These are phyloP conservation scores for Notolepis coatsorum DNA, from an alignment of 2,797 vertebrate species.

Conservation along the genomic window DNA sequence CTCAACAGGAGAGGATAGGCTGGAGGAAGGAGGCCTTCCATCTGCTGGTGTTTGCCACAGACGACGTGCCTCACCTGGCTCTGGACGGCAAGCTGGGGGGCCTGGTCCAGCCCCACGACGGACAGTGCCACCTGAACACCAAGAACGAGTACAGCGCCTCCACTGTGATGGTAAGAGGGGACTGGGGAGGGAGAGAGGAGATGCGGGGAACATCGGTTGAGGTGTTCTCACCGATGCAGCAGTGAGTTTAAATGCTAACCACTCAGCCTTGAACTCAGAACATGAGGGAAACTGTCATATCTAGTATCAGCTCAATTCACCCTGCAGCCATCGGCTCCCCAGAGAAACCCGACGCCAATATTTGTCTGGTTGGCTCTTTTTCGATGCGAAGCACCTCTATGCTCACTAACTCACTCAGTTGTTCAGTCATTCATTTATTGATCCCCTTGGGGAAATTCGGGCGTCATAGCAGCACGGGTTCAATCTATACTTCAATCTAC, in stretches of 20 bases:
- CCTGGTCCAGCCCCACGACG: conserved; percentile 94
- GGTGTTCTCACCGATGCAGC: not conserved
- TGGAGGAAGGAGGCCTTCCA: conserved; percentile 97
- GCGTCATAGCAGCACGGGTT: no score
- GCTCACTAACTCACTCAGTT: no score
- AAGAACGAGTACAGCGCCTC: conserved; percentile 92
- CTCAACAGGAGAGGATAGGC: conserved; percentile 90
- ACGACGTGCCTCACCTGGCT: conserved; percentile 95
- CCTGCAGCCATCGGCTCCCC: not conserved
- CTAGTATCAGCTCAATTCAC: not conserved
- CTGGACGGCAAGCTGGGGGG: conserved; percentile 95
- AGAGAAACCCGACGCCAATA: not conserved
- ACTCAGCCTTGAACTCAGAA: not conserved
- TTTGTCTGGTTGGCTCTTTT: not conserved
- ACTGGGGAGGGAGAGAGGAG: no score
- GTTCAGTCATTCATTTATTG: no score
- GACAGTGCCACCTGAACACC: conserved; percentile 91
- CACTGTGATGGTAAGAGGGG: conserved; percentile 87
- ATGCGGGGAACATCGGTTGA: no score
- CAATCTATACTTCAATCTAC: no score
- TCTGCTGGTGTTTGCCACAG: conserved; percentile 94
- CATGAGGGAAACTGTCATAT: not conserved
- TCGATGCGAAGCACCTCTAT: not conserved
- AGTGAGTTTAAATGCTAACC: not conserved
- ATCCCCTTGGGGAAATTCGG: no score